A percentile compares a stretch with the other conserved stretches of the same genome.
Evolutionary conservation across 2,113 vertebrate species (phyloP).

Genomic region (Lamprologus ornatipinnis): DNA sequence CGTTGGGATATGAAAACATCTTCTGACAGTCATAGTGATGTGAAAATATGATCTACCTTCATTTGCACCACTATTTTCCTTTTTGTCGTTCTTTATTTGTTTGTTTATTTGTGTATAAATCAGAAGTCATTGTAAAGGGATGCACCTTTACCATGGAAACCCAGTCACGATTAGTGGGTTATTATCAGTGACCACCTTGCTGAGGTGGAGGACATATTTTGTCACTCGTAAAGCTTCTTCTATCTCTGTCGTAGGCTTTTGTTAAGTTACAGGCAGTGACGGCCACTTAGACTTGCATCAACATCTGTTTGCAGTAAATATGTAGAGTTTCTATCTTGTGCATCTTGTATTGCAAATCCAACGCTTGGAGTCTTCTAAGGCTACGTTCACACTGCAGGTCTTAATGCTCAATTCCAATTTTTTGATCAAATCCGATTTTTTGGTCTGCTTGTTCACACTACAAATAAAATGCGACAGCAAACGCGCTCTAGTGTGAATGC

Average conservation of each 20-base stretch:
- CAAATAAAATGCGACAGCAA: accelerated
- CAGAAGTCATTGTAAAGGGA: background rate
- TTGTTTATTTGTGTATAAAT: background rate
- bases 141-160: background rate
- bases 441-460: too few relatives aligned
- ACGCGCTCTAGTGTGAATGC: accelerated
- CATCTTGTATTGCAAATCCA: background rate
- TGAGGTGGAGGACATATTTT: background rate
- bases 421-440: too few relatives aligned
- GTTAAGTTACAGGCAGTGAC: background rate
- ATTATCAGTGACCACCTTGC: background rate
- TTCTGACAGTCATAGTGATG: background rate
- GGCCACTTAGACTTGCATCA: background rate
- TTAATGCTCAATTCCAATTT: accelerated
- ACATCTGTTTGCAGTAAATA: background rate
- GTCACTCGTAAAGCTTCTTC: background rate
- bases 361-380: background rate
- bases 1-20: background rate
- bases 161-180: background rate
- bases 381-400: too few relatives aligned
- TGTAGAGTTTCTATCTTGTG: background rate
- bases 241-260: background rate
- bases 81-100: background rate
- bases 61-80: background rate
- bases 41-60: background rate